phyloP scores from a whole-genome alignment of 2,797 vertebrate species.

The Morus bassanus region DNA sequence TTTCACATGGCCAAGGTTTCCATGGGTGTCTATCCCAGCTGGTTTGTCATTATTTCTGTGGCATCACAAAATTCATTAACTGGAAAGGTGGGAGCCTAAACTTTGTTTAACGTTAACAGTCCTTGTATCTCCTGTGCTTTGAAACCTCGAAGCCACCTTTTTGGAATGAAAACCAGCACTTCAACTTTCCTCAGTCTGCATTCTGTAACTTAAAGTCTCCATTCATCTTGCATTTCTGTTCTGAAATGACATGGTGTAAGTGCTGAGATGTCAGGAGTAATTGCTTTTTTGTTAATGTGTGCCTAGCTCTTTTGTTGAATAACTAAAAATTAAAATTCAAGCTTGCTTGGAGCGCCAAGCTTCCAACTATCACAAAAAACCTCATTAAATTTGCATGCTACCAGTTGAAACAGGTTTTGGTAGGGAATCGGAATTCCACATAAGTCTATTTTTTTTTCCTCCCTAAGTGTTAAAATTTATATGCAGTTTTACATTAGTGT shows the following conservation, averaged over 20 bases:
- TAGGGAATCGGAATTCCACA: not conserved
- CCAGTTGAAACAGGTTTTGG: not conserved
- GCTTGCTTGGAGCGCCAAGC: not conserved
- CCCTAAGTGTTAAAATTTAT: not conserved
- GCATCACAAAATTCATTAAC: not conserved
- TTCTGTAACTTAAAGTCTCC: not conserved
- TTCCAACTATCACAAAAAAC: not conserved
- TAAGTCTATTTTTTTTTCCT: not conserved
- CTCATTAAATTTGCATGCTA: constrained; percentile 12
- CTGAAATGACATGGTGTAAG: not conserved
- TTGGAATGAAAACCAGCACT: not conserved
- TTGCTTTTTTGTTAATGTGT: constrained; percentile 4
- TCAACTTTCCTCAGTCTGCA: not conserved
- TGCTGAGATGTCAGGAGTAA: constrained; percentile 9
- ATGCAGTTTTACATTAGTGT: not conserved
- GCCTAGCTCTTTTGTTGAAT: not conserved
- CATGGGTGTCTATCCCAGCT: not conserved
- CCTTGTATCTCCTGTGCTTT: not conserved
- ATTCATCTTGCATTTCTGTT: not conserved
- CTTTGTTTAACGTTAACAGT: not conserved
- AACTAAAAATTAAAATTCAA: constrained; percentile 9
- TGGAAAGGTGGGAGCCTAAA: not conserved
- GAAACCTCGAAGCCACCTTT: not conserved
- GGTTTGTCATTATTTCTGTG: not conserved
- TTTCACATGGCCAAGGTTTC: fast-evolving